Conservation (phyloP, 2,888 invertebrate species). For the Myathropa florea region DNA sequence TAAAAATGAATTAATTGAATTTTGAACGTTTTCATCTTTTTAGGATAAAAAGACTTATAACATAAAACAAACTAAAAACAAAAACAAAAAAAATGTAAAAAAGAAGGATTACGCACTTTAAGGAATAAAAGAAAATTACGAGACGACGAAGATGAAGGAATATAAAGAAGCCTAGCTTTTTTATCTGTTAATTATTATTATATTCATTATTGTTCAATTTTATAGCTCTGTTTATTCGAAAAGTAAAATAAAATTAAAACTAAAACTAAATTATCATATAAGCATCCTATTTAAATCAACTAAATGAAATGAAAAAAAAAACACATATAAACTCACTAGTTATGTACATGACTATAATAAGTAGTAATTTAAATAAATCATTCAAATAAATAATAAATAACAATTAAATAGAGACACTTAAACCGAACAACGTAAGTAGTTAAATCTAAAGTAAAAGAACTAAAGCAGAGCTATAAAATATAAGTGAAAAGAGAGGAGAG, state of each 20-base stretch:
- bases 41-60: conserved; percentile 72
- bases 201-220: conserved; percentile 69
- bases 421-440: conserved; percentile 60
- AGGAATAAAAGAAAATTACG: conserved; percentile 1
- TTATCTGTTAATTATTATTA: conserved; percentile 64
- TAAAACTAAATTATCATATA: conserved; percentile 57
- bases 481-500: conserved; percentile 12
- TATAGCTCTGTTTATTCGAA: conserved; percentile 70
- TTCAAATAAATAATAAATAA: conserved; percentile 8
- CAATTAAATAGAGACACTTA: conserved; percentile 54
- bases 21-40: conserved; percentile 71
- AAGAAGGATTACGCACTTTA: conserved; percentile 46
- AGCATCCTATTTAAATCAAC: conserved; percentile 65
- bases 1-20: conserved; percentile 63
- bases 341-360: conserved; percentile 55
- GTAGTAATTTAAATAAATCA: conserved; percentile 48
- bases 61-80: conserved; percentile 49
- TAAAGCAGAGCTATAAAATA: conserved; percentile 70
- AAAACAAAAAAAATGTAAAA: conserved; percentile 26
- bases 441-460: conserved; percentile 31
- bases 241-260: not conserved
- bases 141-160: not conserved
- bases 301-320: conserved; percentile 6
- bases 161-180: conserved; percentile 67
- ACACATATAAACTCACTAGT: conserved; percentile 58